These are phyloP conservation scores for Athetis lepigone DNA, from an alignment of 2,888 invertebrate genomes.

Conservation along the genomic window DNA sequence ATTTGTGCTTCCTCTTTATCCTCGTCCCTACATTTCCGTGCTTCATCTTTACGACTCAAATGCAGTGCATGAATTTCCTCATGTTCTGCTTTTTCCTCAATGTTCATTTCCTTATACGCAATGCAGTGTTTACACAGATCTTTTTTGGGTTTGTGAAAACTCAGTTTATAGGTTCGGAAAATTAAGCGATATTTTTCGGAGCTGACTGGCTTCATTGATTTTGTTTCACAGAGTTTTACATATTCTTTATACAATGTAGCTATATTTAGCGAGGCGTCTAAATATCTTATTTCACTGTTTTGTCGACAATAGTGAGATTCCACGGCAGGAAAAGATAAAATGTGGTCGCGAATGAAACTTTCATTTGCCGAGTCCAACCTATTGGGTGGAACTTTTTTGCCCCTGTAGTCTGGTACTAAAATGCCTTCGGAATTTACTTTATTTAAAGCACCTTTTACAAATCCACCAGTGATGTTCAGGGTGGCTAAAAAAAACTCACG, in stretches of 20 bases:
- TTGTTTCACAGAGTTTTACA: slow-evolving; percentile 3
- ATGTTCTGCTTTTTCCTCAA: slow-evolving; percentile 11
- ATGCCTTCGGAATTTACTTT: slow-evolving; percentile 43
- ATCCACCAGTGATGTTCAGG: slow-evolving; percentile 46
- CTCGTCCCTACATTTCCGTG: slow-evolving; percentile 9
- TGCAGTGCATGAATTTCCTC: slow-evolving; percentile 31
- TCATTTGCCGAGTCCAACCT: slow-evolving; percentile 30
- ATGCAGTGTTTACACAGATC: slow-evolving; percentile 62
- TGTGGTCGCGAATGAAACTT: slow-evolving; percentile 44
- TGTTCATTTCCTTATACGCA: slow-evolving; percentile 10
- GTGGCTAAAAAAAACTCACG: slow-evolving; percentile 32
- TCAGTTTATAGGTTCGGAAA: slow-evolving; percentile 53
- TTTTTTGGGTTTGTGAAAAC: slow-evolving; percentile 43
- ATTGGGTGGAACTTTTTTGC: slow-evolving; percentile 42
- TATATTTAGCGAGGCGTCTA: slow-evolving; percentile 30
- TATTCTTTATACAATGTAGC: slow-evolving; percentile 8
- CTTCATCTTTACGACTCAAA: slow-evolving; percentile 5
- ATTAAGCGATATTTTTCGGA: slow-evolving; percentile 26
- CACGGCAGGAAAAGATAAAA: slow-evolving; percentile 32
- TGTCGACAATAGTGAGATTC: slow-evolving; percentile 50
- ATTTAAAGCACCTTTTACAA: slow-evolving; percentile 57
- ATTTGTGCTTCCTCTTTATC: slow-evolving; percentile 37
- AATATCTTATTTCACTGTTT: slow-evolving; percentile 13
- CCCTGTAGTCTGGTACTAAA: slow-evolving; percentile 52
- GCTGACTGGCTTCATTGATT: slow-evolving; percentile 8